Conservation (phyloP, 1,140 invertebrate species). For the Zaprionus ghesquierei region DNA sequence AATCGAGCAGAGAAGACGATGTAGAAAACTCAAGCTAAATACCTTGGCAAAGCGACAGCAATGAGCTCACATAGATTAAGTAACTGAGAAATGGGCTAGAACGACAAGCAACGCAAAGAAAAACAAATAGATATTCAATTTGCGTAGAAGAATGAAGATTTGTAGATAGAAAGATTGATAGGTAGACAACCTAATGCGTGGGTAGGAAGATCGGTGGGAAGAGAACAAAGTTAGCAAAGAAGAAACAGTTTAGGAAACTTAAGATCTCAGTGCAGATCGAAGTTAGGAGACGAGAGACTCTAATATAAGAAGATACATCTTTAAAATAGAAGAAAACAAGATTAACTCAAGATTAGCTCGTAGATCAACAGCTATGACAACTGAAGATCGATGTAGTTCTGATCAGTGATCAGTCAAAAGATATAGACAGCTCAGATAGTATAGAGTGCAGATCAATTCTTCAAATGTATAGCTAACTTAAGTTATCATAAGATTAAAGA, state of each 20-base stretch:
- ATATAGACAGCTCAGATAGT: no score
- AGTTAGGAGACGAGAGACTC: not conserved
- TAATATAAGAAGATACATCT: not conserved
- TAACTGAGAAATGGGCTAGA: slow-evolving; percentile 54
- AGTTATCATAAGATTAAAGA: not conserved
- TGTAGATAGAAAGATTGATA: not conserved
- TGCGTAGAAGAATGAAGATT: not conserved
- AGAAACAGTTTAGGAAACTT: not conserved
- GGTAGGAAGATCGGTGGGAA: not conserved
- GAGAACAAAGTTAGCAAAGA: not conserved
- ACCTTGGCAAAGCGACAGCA: slow-evolving; percentile 76
- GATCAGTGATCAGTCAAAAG: no score
- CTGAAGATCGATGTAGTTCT: no score
- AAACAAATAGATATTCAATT: slow-evolving; percentile 3
- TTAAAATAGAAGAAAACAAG: not conserved
- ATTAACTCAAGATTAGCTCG: not conserved
- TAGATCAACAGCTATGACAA: not conserved
- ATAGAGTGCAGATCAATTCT: not conserved
- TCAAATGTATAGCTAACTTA: not conserved
- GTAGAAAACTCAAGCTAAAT: slow-evolving; percentile 57
- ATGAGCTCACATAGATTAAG: slow-evolving; percentile 74
- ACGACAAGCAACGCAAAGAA: slow-evolving; percentile 26
- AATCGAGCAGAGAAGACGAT: not conserved
- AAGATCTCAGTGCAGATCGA: not conserved
- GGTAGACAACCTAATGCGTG: not conserved